phyloP scores from a whole-genome alignment of 1,140 invertebrate genomes.

The Drosophila oshimai region DNA sequence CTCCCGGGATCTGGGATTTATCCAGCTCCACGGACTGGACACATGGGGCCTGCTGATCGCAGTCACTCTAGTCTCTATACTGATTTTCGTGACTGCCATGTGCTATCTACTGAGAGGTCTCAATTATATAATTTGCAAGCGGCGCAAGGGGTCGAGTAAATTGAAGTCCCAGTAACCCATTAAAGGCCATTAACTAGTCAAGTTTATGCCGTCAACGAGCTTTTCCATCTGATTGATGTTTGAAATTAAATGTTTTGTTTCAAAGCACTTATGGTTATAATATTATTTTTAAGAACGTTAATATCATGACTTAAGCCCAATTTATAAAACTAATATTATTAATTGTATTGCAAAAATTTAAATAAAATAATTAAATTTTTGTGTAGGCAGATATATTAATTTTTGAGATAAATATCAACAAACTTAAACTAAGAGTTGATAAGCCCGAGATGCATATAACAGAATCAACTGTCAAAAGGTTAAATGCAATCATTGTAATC shows the following conservation, averaged over 20 bases:
- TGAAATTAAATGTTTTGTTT: slow-evolving; percentile 6
- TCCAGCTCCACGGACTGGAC: slow-evolving; percentile 85
- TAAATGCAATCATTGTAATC: neutral
- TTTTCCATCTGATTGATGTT: neutral
- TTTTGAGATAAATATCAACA: too few species aligned
- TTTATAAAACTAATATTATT: neutral
- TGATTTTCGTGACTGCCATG: slow-evolving; percentile 7
- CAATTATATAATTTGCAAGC: slow-evolving; percentile 56
- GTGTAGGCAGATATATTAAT: too few species aligned
- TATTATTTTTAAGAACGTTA: too few species aligned
- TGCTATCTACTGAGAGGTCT: neutral
- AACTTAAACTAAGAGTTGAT: too few species aligned
- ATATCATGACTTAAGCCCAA: neutral
- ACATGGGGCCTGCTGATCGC: slow-evolving; percentile 38
- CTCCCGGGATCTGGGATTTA: slow-evolving; percentile 49
- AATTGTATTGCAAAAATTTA: neutral
- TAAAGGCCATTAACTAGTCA: slow-evolving; percentile 7
- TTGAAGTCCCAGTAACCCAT: slow-evolving; percentile 78
- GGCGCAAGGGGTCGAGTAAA: slow-evolving; percentile 57
- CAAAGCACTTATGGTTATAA: neutral
- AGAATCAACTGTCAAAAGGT: neutral
- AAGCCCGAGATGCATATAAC: neutral
- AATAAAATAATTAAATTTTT: too few species aligned
- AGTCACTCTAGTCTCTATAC: neutral
- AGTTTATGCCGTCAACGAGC: slow-evolving; percentile 3